phyloP scores from a whole-genome alignment of 1,140 invertebrate genomes.

The Anoplophora glabripennis region DNA sequence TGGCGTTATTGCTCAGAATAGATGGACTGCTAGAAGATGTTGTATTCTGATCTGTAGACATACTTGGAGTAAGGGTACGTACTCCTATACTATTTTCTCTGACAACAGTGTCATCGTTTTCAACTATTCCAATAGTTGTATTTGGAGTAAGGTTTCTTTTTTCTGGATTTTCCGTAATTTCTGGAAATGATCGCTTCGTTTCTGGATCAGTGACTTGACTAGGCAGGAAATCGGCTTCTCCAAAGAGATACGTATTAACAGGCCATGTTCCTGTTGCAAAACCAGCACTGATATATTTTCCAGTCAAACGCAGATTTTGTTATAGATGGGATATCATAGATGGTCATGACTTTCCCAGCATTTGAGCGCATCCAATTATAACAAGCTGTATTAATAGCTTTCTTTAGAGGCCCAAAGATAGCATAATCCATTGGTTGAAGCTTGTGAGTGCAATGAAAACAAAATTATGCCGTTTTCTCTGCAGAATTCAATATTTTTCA shows the following conservation, averaged over 20 bases:
- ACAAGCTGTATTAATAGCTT: slow-evolving; percentile 38
- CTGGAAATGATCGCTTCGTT: slow-evolving; percentile 8
- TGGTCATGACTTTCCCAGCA: slow-evolving; percentile 39
- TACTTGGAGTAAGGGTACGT: slow-evolving; percentile 2
- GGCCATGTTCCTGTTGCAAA: slow-evolving; percentile 4
- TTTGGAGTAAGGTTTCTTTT: slow-evolving; percentile 12
- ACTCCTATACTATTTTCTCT: too few species aligned
- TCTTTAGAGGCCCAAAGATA: slow-evolving; percentile 50
- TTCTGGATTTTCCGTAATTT: slow-evolving; percentile 7
- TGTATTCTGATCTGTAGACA: slow-evolving; percentile 3
- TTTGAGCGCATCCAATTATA: slow-evolving; percentile 51
- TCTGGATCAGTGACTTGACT: slow-evolving; percentile 15
- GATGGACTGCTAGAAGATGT: not conserved
- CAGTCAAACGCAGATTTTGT: slow-evolving; percentile 38
- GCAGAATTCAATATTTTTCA: slow-evolving; percentile 32
- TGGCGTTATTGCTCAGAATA: not conserved
- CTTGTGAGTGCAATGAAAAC: slow-evolving; percentile 43
- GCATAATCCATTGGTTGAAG: slow-evolving; percentile 47
- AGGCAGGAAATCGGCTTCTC: slow-evolving; percentile 10
- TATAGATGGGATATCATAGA: slow-evolving; percentile 52
- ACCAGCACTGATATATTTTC: slow-evolving; percentile 6
- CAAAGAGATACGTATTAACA: slow-evolving; percentile 10
- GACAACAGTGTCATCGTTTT: slow-evolving; percentile 10
- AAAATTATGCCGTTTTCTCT: slow-evolving; percentile 41
- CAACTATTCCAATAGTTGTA: slow-evolving; percentile 3